Evolutionary conservation across 2,888 invertebrate genomes (phyloP).

Genomic region (Philhelius pedissequus): DNA sequence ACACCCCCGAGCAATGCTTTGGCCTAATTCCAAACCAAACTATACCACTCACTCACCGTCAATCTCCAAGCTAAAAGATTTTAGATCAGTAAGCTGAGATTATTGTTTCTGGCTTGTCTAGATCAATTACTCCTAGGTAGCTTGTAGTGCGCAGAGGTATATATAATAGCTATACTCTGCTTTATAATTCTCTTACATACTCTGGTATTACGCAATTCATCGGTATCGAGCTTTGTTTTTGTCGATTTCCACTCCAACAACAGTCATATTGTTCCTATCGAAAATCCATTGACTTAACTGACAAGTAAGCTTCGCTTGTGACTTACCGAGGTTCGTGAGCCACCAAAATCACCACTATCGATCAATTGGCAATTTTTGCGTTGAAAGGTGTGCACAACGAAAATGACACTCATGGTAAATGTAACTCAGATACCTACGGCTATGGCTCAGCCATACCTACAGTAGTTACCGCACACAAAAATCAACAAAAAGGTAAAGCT

Average conservation of each 20-base stretch:
- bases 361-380: conserved; percentile 1
- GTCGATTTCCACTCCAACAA: background rate
- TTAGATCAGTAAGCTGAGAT: conserved; percentile 1
- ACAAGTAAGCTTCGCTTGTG: background rate
- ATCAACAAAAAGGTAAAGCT: conserved; percentile 61
- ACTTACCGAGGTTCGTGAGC: background rate
- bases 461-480: conserved; percentile 22
- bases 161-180: background rate
- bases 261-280: conserved; percentile 27
- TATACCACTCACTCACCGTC: background rate
- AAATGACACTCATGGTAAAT: conserved; percentile 47
- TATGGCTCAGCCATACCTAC: background rate
- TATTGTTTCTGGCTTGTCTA: background rate
- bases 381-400: conserved; percentile 12
- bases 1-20: conserved; percentile 42
- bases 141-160: background rate
- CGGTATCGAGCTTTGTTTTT: conserved; percentile 17
- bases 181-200: conserved; percentile 35
- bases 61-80: background rate
- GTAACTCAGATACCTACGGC: background rate
- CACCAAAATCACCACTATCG: conserved; percentile 1
- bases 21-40: conserved; percentile 41
- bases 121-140: background rate
- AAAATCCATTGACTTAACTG: conserved; percentile 57
- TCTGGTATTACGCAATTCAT: conserved; percentile 36